These are phyloP conservation scores for Rana temporaria DNA, from an alignment of 2,113 vertebrate species.

Conservation along the genomic window DNA sequence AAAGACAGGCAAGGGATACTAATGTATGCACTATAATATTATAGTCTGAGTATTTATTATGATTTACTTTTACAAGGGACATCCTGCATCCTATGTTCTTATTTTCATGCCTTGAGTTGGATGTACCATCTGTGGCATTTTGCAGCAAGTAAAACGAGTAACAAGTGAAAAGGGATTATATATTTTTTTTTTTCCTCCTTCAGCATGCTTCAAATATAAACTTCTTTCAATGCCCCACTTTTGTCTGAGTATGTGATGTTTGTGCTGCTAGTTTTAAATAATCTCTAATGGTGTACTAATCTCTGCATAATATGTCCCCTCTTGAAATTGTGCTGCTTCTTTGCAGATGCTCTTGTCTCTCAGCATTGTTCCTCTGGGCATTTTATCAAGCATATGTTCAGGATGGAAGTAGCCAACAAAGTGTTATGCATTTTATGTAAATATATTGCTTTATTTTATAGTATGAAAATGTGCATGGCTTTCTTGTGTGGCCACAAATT, in stretches of 20 bases:
- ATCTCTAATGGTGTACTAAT: neutral
- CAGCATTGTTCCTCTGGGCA: conserved; percentile 1
- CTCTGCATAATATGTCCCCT: neutral
- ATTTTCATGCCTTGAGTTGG: no score
- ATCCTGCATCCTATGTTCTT: no score
- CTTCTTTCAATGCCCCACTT: no score
- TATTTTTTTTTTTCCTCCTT: no score
- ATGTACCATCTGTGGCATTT: no score
- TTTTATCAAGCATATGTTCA: conserved; percentile 13
- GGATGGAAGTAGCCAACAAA: neutral
- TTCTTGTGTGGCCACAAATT: neutral
- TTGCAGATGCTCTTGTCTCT: neutral
- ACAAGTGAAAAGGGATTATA: no score
- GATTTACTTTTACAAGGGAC: no score
- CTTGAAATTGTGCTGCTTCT: neutral
- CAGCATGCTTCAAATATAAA: no score
- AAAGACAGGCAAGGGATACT: no score
- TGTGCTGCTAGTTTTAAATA: neutral
- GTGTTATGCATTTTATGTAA: conserved; percentile 8
- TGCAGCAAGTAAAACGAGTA: no score
- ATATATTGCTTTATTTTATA: neutral
- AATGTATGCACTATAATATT: no score
- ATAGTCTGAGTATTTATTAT: no score
- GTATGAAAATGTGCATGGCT: neutral
- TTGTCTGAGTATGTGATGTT: neutral